Conservation (phyloP, 2,797 vertebrate species). For the Ambastaia sidthimunki region DNA sequence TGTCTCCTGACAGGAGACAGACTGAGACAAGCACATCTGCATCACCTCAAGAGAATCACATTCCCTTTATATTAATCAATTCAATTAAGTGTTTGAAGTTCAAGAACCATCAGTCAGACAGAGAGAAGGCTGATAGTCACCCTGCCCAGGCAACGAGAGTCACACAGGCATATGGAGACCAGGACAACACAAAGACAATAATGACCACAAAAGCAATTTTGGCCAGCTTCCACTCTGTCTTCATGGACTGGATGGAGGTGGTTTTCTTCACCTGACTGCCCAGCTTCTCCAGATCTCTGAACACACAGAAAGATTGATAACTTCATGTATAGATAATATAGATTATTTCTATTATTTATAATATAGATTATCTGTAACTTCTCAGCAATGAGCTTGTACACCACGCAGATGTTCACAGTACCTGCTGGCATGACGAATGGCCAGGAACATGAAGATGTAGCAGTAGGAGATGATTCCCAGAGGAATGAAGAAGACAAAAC, state of each 20-base stretch:
- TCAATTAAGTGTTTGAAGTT: too few species aligned
- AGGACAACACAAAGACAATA: constrained; percentile 88
- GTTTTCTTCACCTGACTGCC: constrained; percentile 81
- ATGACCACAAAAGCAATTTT: constrained; percentile 90
- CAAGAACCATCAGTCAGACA: too few species aligned
- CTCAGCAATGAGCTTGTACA: neutral
- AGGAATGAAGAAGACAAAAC: constrained; percentile 68
- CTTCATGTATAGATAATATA: neutral
- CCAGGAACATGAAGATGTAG: constrained; percentile 68
- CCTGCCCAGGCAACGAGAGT: constrained; percentile 91
- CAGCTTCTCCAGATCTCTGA: constrained; percentile 83
- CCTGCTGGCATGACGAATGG: constrained; percentile 63
- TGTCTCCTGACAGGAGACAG: neutral
- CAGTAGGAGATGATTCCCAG: constrained; percentile 66
- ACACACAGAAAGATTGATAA: neutral
- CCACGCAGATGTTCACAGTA: constrained; percentile 18
- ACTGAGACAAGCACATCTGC: neutral
- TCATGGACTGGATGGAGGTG: constrained; percentile 79
- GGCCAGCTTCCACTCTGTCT: constrained; percentile 89
- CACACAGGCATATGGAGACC: constrained; percentile 90
- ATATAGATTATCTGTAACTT: neutral
- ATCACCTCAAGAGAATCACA: neutral
- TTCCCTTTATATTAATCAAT: too few species aligned
- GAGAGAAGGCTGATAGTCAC: constrained; percentile 70
- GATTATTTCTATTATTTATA: neutral